These are phyloP conservation scores for Leptopilina drosophilae DNA, from an alignment of 2,888 invertebrate genomes.

Conservation along the genomic window DNA sequence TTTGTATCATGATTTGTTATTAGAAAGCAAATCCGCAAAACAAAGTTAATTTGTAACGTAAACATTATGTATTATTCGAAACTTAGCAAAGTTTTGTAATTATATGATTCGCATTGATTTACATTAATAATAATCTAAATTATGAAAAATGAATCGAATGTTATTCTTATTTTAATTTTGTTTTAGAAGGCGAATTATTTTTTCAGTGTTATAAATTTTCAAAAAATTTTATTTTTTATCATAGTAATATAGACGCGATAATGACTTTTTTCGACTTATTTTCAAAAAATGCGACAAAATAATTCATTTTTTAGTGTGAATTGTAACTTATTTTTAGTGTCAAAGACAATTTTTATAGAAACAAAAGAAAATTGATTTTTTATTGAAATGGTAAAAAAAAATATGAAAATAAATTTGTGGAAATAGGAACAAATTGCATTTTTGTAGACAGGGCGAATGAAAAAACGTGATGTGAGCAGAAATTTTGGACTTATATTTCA, in stretches of 20 bases:
- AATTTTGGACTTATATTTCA: slow-evolving; percentile 2
- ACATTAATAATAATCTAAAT: slow-evolving; percentile 57
- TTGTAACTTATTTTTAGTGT: no score
- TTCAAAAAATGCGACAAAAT: no score
- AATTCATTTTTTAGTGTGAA: no score
- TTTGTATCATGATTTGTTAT: slow-evolving; percentile 7
- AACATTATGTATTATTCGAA: slow-evolving; percentile 42
- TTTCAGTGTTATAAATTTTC: no score
- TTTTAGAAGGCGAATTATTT: no score
- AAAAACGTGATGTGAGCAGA: neutral
- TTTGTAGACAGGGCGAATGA: neutral
- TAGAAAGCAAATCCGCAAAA: neutral
- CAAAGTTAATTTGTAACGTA: slow-evolving; percentile 16
- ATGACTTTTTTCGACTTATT: no score
- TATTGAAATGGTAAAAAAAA: no score
- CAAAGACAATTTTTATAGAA: no score
- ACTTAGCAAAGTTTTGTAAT: slow-evolving; percentile 58
- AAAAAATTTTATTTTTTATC: no score
- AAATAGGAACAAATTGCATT: neutral
- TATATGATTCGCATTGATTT: slow-evolving; percentile 58
- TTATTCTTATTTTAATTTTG: neutral
- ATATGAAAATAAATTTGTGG: no score
- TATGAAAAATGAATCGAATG: slow-evolving; percentile 41
- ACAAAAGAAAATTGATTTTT: no score
- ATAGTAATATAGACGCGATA: no score